Base-by-base conservation (phyloP, 1,140 invertebrate genomes). In the Matsumurasca onukii region DNA sequence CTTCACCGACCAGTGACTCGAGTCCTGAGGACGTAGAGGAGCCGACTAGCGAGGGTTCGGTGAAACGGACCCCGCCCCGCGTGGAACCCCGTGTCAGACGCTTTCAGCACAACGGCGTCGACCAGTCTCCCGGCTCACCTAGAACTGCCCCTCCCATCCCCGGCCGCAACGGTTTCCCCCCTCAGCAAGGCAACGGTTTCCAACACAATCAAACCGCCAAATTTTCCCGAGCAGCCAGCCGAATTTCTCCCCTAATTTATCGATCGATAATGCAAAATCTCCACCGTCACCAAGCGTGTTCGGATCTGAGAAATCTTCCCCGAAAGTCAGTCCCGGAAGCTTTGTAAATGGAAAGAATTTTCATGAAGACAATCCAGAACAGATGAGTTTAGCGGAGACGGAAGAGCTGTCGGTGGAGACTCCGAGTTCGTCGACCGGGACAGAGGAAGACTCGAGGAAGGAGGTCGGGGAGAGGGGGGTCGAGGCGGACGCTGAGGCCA, bases 361-460 rank as follows among this genome's bases (percentile, higher is more conserved):
- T 17, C 62, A 65, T 13, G 62, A 65, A 20, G 62, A 65, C 1
- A 65, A 30, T 39, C 62, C 31, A 48, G 62, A 65, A 22, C 27
- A 31, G 13, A 31, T 13, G 12, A 24, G 34, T 27, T 17, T 27
- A 59, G 62, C 62, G 1, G 62, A 65, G 27, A 65, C 62, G 48
- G 62, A 65, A 65, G 62, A 65, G 27, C 27, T 65, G 20, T 65
- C 62, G 27, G 70, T 73, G 5, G 73, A 76, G 24, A 76, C 75
- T 2, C 75, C 75, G 1, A 76, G 74, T 25, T 75, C 74, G n/a
- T 74, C 74, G 1, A 76, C 75, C 24, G 73, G 73, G 1, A 75
- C 74, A 13, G 74, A 76, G 48, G 74, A 76, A 31, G 73, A 75
- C 45, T 74, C 73, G 13, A 69, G 74, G 27, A 72, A 72, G 31